Base-by-base conservation (phyloP, 2,888 invertebrate genomes). In the Diaphora mendica region DNA sequence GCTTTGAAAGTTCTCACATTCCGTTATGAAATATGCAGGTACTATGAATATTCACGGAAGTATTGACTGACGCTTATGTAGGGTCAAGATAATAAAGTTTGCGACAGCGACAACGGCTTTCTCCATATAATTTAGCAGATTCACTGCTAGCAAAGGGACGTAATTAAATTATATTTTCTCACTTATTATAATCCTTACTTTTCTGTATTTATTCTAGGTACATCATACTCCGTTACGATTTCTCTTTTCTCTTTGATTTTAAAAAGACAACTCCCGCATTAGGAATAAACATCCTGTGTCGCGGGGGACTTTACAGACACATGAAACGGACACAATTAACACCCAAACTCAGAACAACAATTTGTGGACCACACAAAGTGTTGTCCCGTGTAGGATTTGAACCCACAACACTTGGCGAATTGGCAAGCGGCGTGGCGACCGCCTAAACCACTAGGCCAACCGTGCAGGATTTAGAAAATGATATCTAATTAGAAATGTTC, bases 31-130 rank as follows among this genome's bases (percentile, higher is more conserved):
- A 48, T 70, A 66, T 70, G 75, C 67, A 59, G 26, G 67, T 71
- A 68, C 64, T 62, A 77, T 77, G 71, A 75, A 79, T 78, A 82
- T 79, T 78, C 74, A 78, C 73, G 48, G 59, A 44, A 55, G 62
- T 42, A 79, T 81, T 42, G 70, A 65, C 30, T 66, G 39, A 64
- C 66, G 35, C 76, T 73, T 68, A 72, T 70, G 67, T 74, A 74
- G 79, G 84, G 82, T 80, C 77, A 80, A 80, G 68, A 66, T 72
- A 80, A 79, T 80, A 76, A 76, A 78, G 72, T 74, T 64, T 66
- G 55, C 26, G 66, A 64, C 71, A 33, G 39, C 39, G 39, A 39
- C 39, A 39, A 39, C 68, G 48, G 80, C 82, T 83, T 80, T 83
- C 84, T 80, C 78, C 64, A 64, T 42, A 67, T 72, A 71, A 79